phyloP scores from a whole-genome alignment of 2,113 vertebrate genomes.

The Pangasianodon hypophthalmus region DNA sequence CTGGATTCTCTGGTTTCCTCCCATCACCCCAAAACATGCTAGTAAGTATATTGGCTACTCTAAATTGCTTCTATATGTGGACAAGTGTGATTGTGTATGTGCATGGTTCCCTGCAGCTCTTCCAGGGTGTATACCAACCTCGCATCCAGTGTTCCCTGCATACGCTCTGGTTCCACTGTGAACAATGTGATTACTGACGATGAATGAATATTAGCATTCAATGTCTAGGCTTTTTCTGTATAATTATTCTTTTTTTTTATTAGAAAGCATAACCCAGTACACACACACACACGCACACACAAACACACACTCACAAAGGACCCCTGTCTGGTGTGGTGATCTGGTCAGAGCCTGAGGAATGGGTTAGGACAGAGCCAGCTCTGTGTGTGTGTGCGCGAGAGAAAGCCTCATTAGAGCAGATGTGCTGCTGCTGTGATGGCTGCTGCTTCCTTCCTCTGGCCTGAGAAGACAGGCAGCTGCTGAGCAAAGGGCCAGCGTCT shows the following conservation, averaged over 20 bases:
- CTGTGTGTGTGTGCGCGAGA: slow-evolving; percentile 1
- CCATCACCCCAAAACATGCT: neutral
- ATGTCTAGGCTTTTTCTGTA: neutral
- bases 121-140: neutral
- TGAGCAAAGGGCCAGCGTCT: slow-evolving; percentile 75
- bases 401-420: slow-evolving; percentile 67
- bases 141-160: neutral
- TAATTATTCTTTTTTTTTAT: neutral
- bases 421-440: slow-evolving; percentile 70
- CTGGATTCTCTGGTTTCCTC: neutral
- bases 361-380: slow-evolving; percentile 36
- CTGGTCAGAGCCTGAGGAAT: slow-evolving; percentile 44
- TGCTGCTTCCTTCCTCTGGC: slow-evolving; percentile 64
- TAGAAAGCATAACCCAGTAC: slow-evolving; percentile 59
- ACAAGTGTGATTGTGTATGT: neutral
- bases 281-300: slow-evolving; percentile 23
- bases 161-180: no score
- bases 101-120: neutral
- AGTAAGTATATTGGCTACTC: neutral
- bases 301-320: slow-evolving; percentile 49
- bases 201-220: neutral
- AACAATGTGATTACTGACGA: neutral
- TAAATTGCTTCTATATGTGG: neutral
- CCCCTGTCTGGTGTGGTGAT: slow-evolving; percentile 47
- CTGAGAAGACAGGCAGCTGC: slow-evolving; percentile 79